A percentile compares a stretch with the other conserved stretches of the same genome.
Conservation (phyloP, 2,113 vertebrate species). For the Diadophis punctatus region DNA sequence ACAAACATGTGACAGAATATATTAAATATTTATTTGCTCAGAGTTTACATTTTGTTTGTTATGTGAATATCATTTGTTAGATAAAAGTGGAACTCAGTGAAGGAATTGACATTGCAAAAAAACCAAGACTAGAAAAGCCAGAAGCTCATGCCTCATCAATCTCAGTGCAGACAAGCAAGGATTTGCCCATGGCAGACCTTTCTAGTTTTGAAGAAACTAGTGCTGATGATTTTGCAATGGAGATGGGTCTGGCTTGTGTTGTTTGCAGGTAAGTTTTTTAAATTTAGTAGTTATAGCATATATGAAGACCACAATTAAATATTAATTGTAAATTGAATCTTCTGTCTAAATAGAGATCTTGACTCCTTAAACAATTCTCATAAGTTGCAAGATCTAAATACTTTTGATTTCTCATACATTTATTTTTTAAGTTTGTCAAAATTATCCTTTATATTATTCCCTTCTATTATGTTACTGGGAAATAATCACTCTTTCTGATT, state of each 20-base stretch:
- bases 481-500: constrained; percentile 11
- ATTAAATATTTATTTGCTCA: background rate
- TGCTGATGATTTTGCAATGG: constrained; percentile 97
- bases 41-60: constrained; percentile 25
- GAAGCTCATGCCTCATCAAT: constrained; percentile 87
- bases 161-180: constrained; percentile 86
- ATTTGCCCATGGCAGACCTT: constrained; percentile 83
- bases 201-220: constrained; percentile 93
- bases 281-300: background rate
- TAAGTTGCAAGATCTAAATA: background rate
- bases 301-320: background rate
- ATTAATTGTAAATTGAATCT: background rate
- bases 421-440: background rate
- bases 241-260: constrained; percentile 97
- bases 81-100: constrained; percentile 80
- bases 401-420: background rate
- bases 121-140: constrained; percentile 85
- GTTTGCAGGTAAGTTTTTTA: constrained; percentile 82
- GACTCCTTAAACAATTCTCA: background rate
- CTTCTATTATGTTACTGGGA: background rate
- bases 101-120: constrained; percentile 82
- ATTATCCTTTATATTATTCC: background rate
- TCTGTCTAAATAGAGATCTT: background rate
- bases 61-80: constrained; percentile 55
- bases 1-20: background rate